These are phyloP conservation scores for Python bivittatus DNA, from an alignment of 2,113 vertebrate species.

Conservation along the genomic window DNA sequence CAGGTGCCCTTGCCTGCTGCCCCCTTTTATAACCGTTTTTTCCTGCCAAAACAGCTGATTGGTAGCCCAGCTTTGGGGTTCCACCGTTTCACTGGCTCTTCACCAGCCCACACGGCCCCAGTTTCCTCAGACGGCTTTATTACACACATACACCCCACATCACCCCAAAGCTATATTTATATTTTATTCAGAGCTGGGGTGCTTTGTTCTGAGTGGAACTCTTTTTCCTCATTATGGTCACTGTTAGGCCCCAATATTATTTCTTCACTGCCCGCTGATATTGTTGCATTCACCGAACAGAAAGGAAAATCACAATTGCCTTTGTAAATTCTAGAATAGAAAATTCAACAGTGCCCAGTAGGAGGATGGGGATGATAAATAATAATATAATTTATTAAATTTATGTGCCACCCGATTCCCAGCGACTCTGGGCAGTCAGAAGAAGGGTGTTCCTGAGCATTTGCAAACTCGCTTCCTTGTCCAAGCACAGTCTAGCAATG, in stretches of 20 bases:
- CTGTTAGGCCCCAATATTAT: not conserved
- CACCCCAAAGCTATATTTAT: not conserved
- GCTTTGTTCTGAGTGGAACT: too few species aligned
- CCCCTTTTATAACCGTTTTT: not conserved
- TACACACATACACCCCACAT: too few species aligned
- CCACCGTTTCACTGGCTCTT: not conserved
- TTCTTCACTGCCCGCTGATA: not conserved
- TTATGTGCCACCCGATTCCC: too few species aligned
- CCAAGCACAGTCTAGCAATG: too few species aligned
- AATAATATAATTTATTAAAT: not conserved
- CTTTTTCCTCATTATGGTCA: not conserved
- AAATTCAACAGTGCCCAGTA: not conserved
- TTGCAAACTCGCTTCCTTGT: too few species aligned
- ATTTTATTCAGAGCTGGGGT: not conserved
- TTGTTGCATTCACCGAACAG: not conserved
- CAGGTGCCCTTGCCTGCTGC: not conserved
- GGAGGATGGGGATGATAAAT: not conserved
- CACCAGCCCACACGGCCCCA: not conserved
- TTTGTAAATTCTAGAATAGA: not conserved
- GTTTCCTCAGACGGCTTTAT: not conserved
- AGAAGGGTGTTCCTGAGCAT: too few species aligned
- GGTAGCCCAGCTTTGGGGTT: not conserved
- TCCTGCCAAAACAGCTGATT: not conserved
- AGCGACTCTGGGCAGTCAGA: not conserved
- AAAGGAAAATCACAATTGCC: not conserved